Conservation (phyloP, 2,797 vertebrate species). For the Ataeniobius toweri region DNA sequence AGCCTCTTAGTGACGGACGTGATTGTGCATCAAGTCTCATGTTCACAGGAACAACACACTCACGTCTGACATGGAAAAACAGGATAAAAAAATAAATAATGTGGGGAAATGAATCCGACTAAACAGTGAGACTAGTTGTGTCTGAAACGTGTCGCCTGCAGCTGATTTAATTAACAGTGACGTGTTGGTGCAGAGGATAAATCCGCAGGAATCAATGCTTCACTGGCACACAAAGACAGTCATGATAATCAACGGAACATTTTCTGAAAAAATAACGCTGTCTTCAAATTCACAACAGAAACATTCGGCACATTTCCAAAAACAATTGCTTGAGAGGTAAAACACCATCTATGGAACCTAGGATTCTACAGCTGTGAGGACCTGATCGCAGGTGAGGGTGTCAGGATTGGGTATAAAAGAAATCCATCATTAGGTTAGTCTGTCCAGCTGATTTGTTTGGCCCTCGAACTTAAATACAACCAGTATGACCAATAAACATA, state of each 20-base stretch:
- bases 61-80: not conserved
- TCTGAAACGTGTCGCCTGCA: slow-evolving; percentile 1
- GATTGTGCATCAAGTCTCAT: not conserved
- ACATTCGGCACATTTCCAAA: too few species aligned
- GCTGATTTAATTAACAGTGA: slow-evolving; percentile 28
- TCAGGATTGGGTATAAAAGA: not conserved
- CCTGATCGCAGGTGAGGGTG: too few species aligned
- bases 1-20: slow-evolving; percentile 40
- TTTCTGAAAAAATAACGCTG: too few species aligned
- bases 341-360: too few species aligned
- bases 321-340: too few species aligned
- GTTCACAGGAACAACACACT: not conserved
- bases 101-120: rapidly evolving
- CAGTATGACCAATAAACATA: not conserved
- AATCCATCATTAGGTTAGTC: not conserved
- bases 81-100: not conserved
- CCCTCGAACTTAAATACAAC: not conserved
- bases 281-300: too few species aligned
- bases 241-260: not conserved
- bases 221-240: not conserved
- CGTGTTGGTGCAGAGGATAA: slow-evolving; percentile 10
- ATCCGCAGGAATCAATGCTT: slow-evolving; percentile 27
- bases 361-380: too few species aligned
- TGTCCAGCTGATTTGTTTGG: not conserved
- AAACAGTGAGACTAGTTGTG: not conserved